These are phyloP conservation scores for Acanthiza pusilla DNA, from an alignment of 2,797 vertebrate species.

Conservation along the genomic window DNA sequence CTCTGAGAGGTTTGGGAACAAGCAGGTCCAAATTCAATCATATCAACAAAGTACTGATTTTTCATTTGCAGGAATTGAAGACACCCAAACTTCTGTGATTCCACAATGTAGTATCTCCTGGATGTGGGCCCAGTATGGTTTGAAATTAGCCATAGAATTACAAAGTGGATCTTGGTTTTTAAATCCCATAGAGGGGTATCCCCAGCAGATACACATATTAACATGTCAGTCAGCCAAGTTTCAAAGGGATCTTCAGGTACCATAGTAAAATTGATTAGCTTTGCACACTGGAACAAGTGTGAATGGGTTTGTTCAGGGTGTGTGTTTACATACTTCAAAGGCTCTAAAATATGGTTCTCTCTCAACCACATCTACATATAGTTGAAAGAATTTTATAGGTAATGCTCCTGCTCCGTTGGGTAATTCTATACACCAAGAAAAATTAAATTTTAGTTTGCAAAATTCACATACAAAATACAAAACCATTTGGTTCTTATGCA, in stretches of 20 bases:
- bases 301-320: not conserved
- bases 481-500: not conserved
- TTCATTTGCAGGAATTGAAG: not conserved
- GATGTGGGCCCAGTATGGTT: not conserved
- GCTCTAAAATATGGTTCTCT: not conserved
- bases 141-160: not conserved
- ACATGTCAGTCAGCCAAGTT: not conserved
- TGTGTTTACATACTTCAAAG: not conserved
- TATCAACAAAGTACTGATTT: not conserved
- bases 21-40: not conserved
- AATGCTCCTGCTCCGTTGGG: not conserved
- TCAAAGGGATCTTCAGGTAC: not conserved
- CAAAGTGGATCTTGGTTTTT: not conserved
- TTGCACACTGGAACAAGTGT: not conserved
- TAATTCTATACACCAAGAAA: not conserved
- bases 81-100: not conserved
- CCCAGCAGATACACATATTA: not conserved
- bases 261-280: not conserved
- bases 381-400: not conserved
- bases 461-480: not conserved
- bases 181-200: not conserved
- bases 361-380: not conserved
- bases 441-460: not conserved
- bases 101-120: not conserved
- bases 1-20: not conserved